A percentile compares a stretch with the other conserved stretches of the same genome.
Conservation (phyloP, 2,113 vertebrate species). For the Oncorhynchus masou region DNA sequence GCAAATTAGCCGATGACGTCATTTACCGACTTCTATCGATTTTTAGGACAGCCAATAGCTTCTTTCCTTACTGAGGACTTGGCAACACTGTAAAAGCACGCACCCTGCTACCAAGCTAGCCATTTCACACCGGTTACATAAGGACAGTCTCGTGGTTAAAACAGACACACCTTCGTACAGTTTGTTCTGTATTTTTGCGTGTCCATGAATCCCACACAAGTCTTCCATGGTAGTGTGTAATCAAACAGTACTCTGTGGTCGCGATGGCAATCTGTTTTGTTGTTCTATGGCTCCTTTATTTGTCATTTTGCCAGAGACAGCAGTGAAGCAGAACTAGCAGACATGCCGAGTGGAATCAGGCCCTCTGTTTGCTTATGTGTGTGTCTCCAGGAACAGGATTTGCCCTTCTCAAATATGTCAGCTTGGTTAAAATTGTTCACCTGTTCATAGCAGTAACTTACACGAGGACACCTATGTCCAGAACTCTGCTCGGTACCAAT, state of each 20-base stretch:
- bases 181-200: background rate
- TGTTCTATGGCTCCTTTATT: slow-evolving; percentile 12
- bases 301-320: slow-evolving; percentile 34
- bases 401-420: slow-evolving; percentile 37
- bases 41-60: too few relatives aligned
- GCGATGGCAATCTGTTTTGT: slow-evolving; percentile 10
- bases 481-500: too few relatives aligned
- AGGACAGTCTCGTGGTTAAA: slow-evolving; percentile 12
- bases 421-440: background rate
- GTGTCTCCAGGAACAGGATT: slow-evolving; percentile 5
- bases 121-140: background rate
- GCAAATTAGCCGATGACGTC: too few relatives aligned
- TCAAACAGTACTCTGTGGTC: background rate
- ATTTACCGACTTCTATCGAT: too few relatives aligned
- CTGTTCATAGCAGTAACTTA: background rate
- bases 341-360: background rate
- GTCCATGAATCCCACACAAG: slow-evolving; percentile 13
- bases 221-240: background rate
- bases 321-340: background rate
- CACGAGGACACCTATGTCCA: too few relatives aligned
- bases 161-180: background rate
- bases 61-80: too few relatives aligned
- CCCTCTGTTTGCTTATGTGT: slow-evolving; percentile 1
- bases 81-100: background rate
- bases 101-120: too few relatives aligned